Conservation (phyloP, 2,888 invertebrate species). For the Epinotia demarniana region DNA sequence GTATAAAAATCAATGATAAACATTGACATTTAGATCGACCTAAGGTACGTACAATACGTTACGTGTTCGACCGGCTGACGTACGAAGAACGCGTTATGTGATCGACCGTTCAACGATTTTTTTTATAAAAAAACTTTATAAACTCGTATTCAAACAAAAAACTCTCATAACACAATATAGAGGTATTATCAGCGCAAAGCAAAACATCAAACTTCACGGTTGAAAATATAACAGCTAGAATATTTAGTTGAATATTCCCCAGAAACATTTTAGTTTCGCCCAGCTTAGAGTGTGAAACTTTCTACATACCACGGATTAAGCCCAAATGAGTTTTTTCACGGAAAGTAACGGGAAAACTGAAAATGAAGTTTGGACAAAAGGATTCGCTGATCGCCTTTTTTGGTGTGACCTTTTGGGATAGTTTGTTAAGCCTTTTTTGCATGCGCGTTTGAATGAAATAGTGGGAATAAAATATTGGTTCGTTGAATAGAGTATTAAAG, state of each 20-base stretch:
- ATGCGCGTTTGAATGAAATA: conserved; percentile 10
- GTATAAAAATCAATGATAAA: too few species aligned
- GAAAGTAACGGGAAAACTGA: conserved; percentile 44
- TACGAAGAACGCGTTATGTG: too few species aligned
- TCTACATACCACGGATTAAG: conserved; percentile 65
- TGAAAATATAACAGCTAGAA: conserved; percentile 36
- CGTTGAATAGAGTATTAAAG: conserved; percentile 2
- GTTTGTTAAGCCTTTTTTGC: conserved; percentile 28
- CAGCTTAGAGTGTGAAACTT: conserved; percentile 59
- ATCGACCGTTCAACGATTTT: too few species aligned
- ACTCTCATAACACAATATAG: background rate
- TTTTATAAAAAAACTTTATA: background rate
- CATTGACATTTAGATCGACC: too few species aligned
- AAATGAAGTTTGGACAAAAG: conserved; percentile 50
- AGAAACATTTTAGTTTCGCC: conserved; percentile 33
- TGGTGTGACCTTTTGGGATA: conserved; percentile 23
- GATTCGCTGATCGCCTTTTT: conserved; percentile 38
- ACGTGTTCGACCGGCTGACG: too few species aligned
- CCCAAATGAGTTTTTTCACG: conserved; percentile 69
- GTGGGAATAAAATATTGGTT: background rate
- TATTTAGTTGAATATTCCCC: conserved; percentile 39
- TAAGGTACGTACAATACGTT: too few species aligned
- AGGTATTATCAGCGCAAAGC: conserved; percentile 5
- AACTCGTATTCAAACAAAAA: background rate
- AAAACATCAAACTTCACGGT: conserved; percentile 22